Base-by-base conservation (phyloP, 2,888 invertebrate genomes). In the Copidosoma aretas region DNA sequence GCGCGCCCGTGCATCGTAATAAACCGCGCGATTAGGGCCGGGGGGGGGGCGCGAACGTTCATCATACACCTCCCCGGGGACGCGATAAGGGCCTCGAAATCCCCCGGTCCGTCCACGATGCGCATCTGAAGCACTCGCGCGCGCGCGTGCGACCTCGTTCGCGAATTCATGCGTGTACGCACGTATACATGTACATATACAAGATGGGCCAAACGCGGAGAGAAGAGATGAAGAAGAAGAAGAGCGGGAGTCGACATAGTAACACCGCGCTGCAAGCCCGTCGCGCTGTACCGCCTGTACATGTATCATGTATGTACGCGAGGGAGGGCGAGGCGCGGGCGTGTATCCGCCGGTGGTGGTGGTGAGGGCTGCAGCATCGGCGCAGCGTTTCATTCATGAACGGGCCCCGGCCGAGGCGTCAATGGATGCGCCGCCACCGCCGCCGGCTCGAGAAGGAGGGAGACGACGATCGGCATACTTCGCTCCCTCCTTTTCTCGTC, bases 331-430 rank as follows among this genome's bases (percentile, higher is more conserved):
- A 32, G 3, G 32, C 32, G 32, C 32, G 32, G 32, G 32, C 32
- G 32, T n/a, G n/a, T n/a, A 32, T 32, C 8, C 32, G 32, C 4
- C 32, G 32, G 58, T 22, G 49, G 64, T 15, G 25, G 14, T 24
- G 32, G 63, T 32, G 58, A 54, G 63, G 43, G 32, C n/a, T 8
- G 22, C 19, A 15, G 49, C 21, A 19, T 1, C 15, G n/a, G 58
- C 49, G 51, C 63, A 73, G 71, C 60, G 71, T 69, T 81, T 81
- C 82, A 82, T 82, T 82, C 82, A 82, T 81, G 81, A 82, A 80
- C 59, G 57, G 54, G 57, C 32, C 32, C n/a, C 4, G 8, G 32
- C 32, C 53, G 75, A 82, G 81, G 81, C 81, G 80, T 82, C 82
- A 82, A 82, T 82, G 82, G 81, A 82, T 80, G 78, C 78, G 78